phyloP scores from a whole-genome alignment of 1,140 invertebrate genomes.

The Hycleus cichorii region DNA sequence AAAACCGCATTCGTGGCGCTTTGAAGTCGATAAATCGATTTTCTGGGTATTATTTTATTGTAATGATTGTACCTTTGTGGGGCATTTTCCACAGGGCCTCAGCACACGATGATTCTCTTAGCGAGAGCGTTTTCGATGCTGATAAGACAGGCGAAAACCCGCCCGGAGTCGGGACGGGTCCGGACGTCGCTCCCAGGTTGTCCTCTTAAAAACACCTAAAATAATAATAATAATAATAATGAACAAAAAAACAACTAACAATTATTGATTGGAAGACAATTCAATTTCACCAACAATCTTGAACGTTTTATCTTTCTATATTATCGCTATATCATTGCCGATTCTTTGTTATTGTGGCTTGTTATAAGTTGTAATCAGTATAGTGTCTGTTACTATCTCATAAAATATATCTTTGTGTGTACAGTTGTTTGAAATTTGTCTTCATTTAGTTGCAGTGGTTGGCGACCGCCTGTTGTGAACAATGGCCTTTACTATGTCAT shows the following conservation, averaged over 20 bases:
- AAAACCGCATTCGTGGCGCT: slow-evolving; percentile 6
- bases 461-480: slow-evolving; percentile 21
- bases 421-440: slow-evolving; percentile 19
- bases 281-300: too few species aligned
- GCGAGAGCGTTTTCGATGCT: slow-evolving; percentile 47
- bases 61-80: slow-evolving; percentile 53
- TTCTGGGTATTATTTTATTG: neutral
- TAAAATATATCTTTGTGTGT: neutral
- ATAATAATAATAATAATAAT: neutral
- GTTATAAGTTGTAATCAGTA: too few species aligned
- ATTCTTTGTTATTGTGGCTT: too few species aligned
- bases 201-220: slow-evolving; percentile 11
- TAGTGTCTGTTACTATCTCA: too few species aligned
- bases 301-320: too few species aligned
- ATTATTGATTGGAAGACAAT: too few species aligned
- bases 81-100: slow-evolving; percentile 64
- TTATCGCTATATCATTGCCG: too few species aligned
- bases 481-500: slow-evolving; percentile 19
- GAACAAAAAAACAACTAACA: neutral
- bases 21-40: neutral
- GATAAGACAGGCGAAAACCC: slow-evolving; percentile 41
- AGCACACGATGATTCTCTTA: slow-evolving; percentile 52
- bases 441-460: slow-evolving; percentile 23
- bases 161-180: slow-evolving; percentile 42
- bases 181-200: slow-evolving; percentile 42